Percentiles rank a stretch among this genome's conserved stretches.
These are phyloP conservation scores for Chaetodon trifasciatus DNA, from an alignment of 2,797 vertebrate species.

Conservation along the genomic window DNA sequence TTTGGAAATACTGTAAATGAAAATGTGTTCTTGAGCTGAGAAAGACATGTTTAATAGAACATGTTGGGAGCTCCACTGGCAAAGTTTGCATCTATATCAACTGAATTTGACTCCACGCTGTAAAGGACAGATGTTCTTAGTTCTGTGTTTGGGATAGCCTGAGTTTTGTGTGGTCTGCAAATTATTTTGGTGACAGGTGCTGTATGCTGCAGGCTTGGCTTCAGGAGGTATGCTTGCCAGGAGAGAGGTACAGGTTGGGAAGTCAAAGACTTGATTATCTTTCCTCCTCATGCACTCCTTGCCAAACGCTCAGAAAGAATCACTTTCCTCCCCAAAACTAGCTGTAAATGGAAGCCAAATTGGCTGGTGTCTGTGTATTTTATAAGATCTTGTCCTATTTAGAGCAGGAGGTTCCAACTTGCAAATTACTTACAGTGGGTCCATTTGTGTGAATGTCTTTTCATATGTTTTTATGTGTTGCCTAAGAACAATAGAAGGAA, in stretches of 20 bases:
- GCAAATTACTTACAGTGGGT: constrained; percentile 34
- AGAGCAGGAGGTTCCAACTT: constrained; percentile 40
- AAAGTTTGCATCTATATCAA: not conserved
- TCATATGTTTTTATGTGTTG: constrained; percentile 24
- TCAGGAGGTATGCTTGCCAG: constrained; percentile 25
- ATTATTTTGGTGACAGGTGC: constrained; percentile 5
- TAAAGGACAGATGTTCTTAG: not conserved
- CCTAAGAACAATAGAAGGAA: constrained; percentile 37
- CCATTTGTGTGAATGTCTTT: constrained; percentile 19
- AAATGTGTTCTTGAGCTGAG: not conserved
- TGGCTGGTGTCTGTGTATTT: constrained; percentile 37
- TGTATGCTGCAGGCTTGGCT: not conserved
- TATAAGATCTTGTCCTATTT: constrained; percentile 44
- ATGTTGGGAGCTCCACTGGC: not conserved
- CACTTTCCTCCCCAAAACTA: constrained; percentile 48
- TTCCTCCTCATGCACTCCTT: constrained; percentile 15
- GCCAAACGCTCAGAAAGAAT: constrained; percentile 43
- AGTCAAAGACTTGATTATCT: constrained; percentile 41
- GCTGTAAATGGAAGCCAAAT: constrained; percentile 37
- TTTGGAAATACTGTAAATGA: not conserved
- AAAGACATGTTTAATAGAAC: not conserved
- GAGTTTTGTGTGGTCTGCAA: constrained; percentile 17
- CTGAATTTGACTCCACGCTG: not conserved
- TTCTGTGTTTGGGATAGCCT: not conserved
- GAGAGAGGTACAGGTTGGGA: constrained; percentile 29